Evolutionary conservation across 2,888 invertebrate genomes (phyloP).

Genomic region (Tipula helvola): DNA sequence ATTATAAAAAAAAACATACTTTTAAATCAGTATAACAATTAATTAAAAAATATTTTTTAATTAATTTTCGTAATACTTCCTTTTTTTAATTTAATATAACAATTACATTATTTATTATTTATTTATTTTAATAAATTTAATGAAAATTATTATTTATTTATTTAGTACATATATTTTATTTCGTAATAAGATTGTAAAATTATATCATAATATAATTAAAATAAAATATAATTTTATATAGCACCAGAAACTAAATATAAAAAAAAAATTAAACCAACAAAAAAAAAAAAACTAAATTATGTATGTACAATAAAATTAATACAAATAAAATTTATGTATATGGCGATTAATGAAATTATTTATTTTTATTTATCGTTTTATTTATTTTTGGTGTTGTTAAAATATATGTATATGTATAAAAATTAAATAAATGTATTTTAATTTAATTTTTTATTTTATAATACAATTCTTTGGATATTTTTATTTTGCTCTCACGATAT

Average conservation of each 20-base stretch:
- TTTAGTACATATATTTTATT: neutral
- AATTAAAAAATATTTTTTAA: neutral
- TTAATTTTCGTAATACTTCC: neutral
- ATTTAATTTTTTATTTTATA: neutral
- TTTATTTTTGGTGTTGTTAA: neutral
- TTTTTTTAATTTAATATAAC: neutral
- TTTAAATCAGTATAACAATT: neutral
- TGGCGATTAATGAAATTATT: conserved; percentile 4
- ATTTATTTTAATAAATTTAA: neutral
- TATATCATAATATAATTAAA: neutral
- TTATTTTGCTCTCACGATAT: neutral
- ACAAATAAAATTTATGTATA: neutral
- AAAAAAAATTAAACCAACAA: neutral
- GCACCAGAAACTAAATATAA: neutral
- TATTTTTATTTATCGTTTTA: neutral
- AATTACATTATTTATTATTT: neutral
- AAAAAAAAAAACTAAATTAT: neutral
- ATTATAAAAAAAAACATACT: neutral
- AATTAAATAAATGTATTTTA: neutral
- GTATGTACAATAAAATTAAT: neutral
- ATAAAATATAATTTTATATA: neutral
- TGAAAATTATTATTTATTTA: neutral
- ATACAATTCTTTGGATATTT: neutral
- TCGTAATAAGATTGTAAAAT: neutral
- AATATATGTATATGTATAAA: neutral